Conservation (phyloP, 23 tunicate genomes). For the Ascidia mentula region DNA sequence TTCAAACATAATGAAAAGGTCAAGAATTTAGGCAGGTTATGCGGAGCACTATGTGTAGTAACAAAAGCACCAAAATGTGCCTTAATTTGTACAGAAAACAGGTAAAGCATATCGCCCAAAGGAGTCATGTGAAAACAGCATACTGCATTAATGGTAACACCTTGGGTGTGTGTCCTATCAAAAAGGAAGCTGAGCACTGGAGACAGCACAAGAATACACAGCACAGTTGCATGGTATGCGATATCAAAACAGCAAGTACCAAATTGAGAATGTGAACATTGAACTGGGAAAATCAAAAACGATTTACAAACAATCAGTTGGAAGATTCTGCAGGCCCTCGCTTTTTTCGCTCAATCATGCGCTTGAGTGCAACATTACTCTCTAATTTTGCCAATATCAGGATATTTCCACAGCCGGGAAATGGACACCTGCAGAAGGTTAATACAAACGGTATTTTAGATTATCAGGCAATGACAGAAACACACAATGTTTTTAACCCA, state of each 20-base stretch:
- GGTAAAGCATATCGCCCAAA: not conserved
- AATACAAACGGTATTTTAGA: not conserved
- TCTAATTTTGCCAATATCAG: conserved; percentile 12
- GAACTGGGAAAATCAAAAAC: not conserved
- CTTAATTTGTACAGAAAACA: not conserved
- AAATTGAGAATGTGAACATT: not conserved
- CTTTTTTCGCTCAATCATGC: not conserved
- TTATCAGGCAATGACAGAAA: not conserved
- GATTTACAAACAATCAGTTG: not conserved
- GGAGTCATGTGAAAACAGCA: not conserved
- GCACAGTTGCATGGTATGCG: not conserved
- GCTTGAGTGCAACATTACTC: not conserved
- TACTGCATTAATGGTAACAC: not conserved
- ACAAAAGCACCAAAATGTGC: not conserved
- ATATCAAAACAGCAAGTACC: not conserved
- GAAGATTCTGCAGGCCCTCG: not conserved
- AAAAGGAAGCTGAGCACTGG: not conserved
- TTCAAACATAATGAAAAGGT: not conserved
- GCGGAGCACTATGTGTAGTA: not conserved
- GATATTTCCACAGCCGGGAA: conserved; percentile 37
- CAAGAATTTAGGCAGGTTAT: not conserved
- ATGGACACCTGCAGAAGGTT: conserved; percentile 29
- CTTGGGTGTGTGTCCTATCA: not conserved
- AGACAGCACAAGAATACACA: conserved; percentile 1
- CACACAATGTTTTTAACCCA: not conserved